A percentile compares a stretch with the other conserved stretches of the same genome.
These are phyloP conservation scores for Salvelinus fontinalis DNA, from an alignment of 2,113 vertebrate species.

Conservation along the genomic window DNA sequence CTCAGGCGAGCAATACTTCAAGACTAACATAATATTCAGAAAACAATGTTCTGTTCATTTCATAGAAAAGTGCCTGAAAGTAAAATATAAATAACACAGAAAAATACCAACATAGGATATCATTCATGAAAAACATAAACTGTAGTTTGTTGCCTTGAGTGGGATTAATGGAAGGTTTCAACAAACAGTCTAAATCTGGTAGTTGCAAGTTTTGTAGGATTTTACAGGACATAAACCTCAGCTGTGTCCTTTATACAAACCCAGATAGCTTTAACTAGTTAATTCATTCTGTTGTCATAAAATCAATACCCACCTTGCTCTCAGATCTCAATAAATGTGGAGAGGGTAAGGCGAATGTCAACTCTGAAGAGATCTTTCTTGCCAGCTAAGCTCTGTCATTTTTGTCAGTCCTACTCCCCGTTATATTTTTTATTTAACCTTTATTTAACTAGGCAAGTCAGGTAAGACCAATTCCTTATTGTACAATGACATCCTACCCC, in stretches of 20 bases:
- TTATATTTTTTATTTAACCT: neutral
- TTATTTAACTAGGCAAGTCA: too few species aligned
- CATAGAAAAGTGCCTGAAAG: neutral
- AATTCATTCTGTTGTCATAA: slow-evolving; percentile 18
- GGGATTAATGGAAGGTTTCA: neutral
- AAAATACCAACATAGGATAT: too few species aligned
- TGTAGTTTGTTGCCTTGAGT: neutral
- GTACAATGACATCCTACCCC: too few species aligned
- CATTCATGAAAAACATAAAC: neutral
- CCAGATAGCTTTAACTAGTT: slow-evolving; percentile 21
- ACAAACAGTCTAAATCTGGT: neutral
- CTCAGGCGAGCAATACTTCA: too few species aligned
- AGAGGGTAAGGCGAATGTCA: neutral
- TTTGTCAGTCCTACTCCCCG: neutral
- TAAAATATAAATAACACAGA: neutral
- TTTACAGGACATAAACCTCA: neutral
- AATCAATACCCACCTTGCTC: slow-evolving; percentile 14
- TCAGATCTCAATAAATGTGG: slow-evolving; percentile 22
- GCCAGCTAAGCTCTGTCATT: neutral
- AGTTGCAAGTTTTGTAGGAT: neutral
- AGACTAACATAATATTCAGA: neutral
- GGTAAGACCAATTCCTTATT: too few species aligned
- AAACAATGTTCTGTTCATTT: neutral
- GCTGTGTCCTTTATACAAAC: slow-evolving; percentile 12
- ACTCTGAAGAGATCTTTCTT: neutral